Conservation (phyloP, 2,888 invertebrate genomes). For the Philhelius pedissequus region DNA sequence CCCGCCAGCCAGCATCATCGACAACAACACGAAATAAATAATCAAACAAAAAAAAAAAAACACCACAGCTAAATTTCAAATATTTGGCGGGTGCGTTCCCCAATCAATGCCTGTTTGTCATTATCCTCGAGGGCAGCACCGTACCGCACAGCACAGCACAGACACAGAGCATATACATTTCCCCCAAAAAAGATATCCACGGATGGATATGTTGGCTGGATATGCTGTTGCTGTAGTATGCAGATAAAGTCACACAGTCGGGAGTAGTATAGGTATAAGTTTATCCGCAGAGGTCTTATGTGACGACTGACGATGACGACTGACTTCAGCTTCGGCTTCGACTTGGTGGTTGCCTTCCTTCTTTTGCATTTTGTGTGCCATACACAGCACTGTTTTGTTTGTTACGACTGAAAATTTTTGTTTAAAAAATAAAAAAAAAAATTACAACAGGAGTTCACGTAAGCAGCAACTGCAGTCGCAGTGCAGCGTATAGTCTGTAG, state of each 20-base stretch:
- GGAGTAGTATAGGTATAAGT: slow-evolving; percentile 3
- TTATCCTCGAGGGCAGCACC: slow-evolving; percentile 49
- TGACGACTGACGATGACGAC: no score
- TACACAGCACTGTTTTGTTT: slow-evolving; percentile 61
- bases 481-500: not conserved
- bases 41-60: not conserved
- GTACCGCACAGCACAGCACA: no score
- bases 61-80: slow-evolving; percentile 5
- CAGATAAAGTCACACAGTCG: slow-evolving; percentile 3
- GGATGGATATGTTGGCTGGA: not conserved
- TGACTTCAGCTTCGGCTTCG: slow-evolving; percentile 3
- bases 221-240: no score
- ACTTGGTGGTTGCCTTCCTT: slow-evolving; percentile 34
- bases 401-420: slow-evolving; percentile 54
- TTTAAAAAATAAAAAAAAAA: slow-evolving; percentile 6
- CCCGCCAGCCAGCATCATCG: slow-evolving; percentile 26
- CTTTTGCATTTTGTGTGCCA: slow-evolving; percentile 55
- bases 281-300: slow-evolving; percentile 42
- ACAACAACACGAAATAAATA: not conserved
- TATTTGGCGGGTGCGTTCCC: slow-evolving; percentile 54
- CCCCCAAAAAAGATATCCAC: slow-evolving; percentile 20
- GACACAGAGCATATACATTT: no score
- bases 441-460: slow-evolving; percentile 60
- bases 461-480: slow-evolving; percentile 29
- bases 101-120: slow-evolving; percentile 42